Evolutionary conservation across 1,140 invertebrate species (phyloP).

Genomic region (Tachypleus tridentatus): DNA sequence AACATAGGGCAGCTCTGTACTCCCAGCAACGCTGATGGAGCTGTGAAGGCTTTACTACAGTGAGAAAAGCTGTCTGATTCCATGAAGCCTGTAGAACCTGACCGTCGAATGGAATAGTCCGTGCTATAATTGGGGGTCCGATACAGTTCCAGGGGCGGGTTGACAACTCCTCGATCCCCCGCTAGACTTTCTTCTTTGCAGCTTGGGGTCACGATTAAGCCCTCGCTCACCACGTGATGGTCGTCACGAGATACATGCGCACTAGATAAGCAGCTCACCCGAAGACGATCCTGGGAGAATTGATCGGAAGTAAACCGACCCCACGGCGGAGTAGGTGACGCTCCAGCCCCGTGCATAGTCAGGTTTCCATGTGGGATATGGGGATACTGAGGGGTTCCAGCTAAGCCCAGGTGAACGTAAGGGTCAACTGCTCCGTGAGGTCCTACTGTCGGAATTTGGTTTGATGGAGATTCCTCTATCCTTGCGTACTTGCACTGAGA

Average conservation of each 20-base stretch:
- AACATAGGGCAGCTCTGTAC: conserved; percentile 19
- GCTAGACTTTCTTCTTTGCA: not conserved
- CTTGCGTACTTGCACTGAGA: too few relatives aligned
- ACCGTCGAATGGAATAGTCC: not conserved
- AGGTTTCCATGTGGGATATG: conserved; percentile 3
- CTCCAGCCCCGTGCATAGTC: not conserved
- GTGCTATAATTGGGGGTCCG: not conserved
- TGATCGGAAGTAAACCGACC: conserved; percentile 7
- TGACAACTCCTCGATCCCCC: not conserved
- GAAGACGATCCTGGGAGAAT: conserved; percentile 2
- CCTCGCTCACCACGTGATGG: conserved; percentile 4
- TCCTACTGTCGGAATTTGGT: too few relatives aligned
- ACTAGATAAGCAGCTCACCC: conserved; percentile 8
- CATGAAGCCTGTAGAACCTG: not conserved
- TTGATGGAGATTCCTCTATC: too few relatives aligned
- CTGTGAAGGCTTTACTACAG: conserved; percentile 6
- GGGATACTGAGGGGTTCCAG: conserved; percentile 10
- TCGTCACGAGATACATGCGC: conserved; percentile 9
- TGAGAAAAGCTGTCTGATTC: not conserved
- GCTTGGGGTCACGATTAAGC: not conserved
- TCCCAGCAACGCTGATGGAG: not conserved
- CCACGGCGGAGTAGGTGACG: conserved; percentile 7
- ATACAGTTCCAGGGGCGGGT: conserved; percentile 1
- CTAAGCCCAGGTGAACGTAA: conserved; percentile 16
- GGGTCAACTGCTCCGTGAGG: conserved; percentile 10